phyloP scores from a whole-genome alignment of 1,140 invertebrate genomes.

The Drosophila repleta region DNA sequence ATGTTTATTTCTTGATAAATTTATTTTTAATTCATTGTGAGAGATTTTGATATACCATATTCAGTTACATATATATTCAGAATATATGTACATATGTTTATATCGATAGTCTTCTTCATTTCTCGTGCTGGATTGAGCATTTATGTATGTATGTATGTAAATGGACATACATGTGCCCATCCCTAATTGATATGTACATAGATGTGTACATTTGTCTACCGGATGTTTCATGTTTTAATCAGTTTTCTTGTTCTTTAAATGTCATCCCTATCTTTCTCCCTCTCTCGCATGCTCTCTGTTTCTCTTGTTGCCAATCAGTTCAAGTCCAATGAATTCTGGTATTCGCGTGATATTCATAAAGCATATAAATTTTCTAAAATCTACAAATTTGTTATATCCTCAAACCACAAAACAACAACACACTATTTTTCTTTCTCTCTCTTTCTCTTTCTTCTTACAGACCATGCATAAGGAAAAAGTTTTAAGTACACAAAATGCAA shows the following conservation, averaged over 20 bases:
- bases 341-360: neutral
- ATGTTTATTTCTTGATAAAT: no score
- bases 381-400: neutral
- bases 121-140: neutral
- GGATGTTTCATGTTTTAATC: slow-evolving; percentile 31
- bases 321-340: neutral
- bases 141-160: no score
- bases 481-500: slow-evolving; percentile 64
- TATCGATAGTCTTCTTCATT: no score
- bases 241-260: slow-evolving; percentile 16
- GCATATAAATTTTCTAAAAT: neutral
- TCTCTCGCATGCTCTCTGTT: neutral
- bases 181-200: slow-evolving; percentile 1
- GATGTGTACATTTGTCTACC: neutral
- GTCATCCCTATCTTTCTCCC: slow-evolving; percentile 27
- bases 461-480: slow-evolving; percentile 74
- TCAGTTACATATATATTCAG: neutral
- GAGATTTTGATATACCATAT: no score
- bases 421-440: slow-evolving; percentile 32
- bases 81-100: neutral
- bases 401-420: slow-evolving; percentile 22
- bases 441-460: slow-evolving; percentile 60
- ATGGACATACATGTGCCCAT: neutral
- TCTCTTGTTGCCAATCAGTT: no score
- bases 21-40: no score